Evolutionary conservation across 2,113 vertebrate genomes (phyloP).

Genomic region (Megaleporinus macrocephalus): DNA sequence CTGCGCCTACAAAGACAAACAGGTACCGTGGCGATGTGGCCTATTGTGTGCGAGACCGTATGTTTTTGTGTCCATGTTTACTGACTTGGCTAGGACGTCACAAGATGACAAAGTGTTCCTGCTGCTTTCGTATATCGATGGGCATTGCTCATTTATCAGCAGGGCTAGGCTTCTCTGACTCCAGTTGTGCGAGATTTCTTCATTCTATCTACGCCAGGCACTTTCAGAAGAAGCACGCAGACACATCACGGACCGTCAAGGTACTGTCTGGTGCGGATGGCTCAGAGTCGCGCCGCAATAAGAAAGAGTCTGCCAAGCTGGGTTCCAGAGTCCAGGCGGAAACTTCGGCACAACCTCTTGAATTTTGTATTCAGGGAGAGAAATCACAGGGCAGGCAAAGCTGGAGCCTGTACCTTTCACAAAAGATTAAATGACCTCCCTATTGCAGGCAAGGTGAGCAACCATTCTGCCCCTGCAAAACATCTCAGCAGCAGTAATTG

Average conservation of each 20-base stretch:
- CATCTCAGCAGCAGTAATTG: too few relatives aligned
- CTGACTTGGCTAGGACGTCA: not conserved
- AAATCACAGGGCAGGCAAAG: not conserved
- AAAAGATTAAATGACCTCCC: conserved; percentile 36
- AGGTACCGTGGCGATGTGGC: not conserved
- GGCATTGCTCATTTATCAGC: not conserved
- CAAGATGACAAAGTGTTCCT: not conserved
- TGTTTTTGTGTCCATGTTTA: not conserved
- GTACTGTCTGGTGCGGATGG: not conserved
- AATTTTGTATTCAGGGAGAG: not conserved
- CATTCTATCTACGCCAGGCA: not conserved
- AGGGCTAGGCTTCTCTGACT: not conserved
- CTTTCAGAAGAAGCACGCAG: not conserved
- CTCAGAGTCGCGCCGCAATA: not conserved
- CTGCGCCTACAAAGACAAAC: conserved; percentile 21
- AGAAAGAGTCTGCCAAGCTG: not conserved
- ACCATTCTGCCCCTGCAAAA: too few relatives aligned
- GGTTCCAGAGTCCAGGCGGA: not conserved
- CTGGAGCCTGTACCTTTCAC: not conserved
- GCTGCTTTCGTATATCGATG: not conserved
- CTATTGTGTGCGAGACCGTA: not conserved
- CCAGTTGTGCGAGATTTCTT: not conserved
- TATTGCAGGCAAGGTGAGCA: conserved; percentile 6
- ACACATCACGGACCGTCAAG: not conserved
- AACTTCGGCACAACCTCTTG: not conserved